Evolutionary conservation across 2,888 invertebrate species (phyloP), one percentile per base, ranked within the genome.

Genomic region (Drosophila putrida): DNA sequence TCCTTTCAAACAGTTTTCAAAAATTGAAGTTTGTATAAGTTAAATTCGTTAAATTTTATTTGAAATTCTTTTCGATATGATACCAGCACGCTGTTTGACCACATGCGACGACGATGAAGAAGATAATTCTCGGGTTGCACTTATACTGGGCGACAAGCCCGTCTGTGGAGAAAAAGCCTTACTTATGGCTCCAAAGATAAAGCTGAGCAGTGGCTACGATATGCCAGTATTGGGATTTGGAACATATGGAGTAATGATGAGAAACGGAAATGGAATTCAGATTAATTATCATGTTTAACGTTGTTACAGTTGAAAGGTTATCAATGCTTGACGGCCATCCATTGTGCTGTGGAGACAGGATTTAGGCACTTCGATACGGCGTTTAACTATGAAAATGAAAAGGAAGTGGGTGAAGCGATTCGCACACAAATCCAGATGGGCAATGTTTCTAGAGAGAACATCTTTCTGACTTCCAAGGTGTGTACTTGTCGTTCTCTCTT

Each of bases 171-270:
- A 54, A 0, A 72, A 70, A 31, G 53, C 78, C 11, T 11, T 78
- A 4, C 75, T 73, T 15, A 55, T 88, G 53, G 88, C 94, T n/a
- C 94, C 94, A 0, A 93, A 88, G 76, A 90, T 95, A 0, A 93
- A 93, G 72, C 93, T 96, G 10, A 93, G 93, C 82, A 95, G 95
- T 85, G 96, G 95, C 0, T 78, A 91, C 25, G 93, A 94, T 71
- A 94, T 95, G 82, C 96, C 96, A 0, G 93, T 94, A 2, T 90
- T 96, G 0, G 96, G 96, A 0, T 93, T 96, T 15, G 96, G 96
- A 6, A 96, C 96, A 6, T 36, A 63, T 50, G 47, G 55, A 36
- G 80, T 51, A 74, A 61, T 8, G 20, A 13, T 5, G 1, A 1
- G n/a, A 4, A 15, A 0, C 6, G n/a, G 2, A 25, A 20, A 6